Evolutionary conservation across 2,113 vertebrate genomes (phyloP).

Genomic region (Lepus americanus): DNA sequence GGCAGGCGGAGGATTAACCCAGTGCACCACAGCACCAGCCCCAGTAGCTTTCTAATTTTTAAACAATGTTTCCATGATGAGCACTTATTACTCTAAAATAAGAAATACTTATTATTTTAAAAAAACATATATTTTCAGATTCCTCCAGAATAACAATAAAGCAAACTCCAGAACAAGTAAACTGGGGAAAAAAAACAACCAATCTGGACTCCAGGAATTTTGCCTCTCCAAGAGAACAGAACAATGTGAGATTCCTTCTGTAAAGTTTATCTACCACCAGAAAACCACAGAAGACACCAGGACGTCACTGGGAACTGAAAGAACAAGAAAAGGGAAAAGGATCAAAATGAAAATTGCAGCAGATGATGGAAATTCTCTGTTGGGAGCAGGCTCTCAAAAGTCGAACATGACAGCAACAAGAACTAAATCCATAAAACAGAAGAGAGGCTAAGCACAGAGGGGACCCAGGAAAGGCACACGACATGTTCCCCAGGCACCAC

Average conservation of each 20-base stretch:
- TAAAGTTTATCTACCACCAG: neutral
- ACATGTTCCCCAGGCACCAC: no score
- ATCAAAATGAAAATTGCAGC: neutral
- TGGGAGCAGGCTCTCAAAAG: neutral
- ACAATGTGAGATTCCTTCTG: neutral
- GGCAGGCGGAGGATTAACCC: no score
- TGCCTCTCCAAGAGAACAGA: neutral
- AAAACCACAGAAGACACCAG: neutral
- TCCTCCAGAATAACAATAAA: neutral
- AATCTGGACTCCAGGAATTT: neutral
- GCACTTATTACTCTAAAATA: neutral
- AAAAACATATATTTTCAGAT: neutral
- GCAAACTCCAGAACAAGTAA: neutral
- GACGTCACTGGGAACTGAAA: neutral
- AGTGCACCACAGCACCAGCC: no score
- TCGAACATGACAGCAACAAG: no score
- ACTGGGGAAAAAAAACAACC: neutral
- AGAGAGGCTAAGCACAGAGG: no score
- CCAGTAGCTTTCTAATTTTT: neutral
- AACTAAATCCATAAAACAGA: no score
- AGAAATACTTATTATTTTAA: constrained; percentile 31
- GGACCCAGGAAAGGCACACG: no score
- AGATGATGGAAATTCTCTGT: neutral
- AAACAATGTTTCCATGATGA: neutral
- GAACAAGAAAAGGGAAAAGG: neutral